Evolutionary conservation across 2,888 invertebrate genomes (phyloP).

Genomic region (Diplazon laetatorius): DNA sequence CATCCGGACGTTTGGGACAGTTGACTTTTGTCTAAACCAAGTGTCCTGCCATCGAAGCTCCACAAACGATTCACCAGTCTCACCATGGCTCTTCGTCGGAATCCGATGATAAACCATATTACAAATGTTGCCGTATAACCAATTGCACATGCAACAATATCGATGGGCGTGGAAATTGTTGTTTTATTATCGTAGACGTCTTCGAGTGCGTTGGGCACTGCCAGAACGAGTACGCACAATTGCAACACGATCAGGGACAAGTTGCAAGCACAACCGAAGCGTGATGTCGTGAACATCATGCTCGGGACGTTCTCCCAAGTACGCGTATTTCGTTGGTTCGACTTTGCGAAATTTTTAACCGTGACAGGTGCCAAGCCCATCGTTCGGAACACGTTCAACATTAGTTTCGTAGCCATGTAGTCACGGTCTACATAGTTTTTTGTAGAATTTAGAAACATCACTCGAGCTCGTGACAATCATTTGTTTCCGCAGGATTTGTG

Average conservation of each 20-base stretch:
- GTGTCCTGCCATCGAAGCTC: neutral
- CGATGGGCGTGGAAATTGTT: slow-evolving; percentile 2
- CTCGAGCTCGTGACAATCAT: too few species aligned
- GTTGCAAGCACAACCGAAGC: neutral
- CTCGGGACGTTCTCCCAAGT: neutral
- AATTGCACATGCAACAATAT: neutral
- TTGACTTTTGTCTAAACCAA: neutral
- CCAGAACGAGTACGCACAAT: neutral
- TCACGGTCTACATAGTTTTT: too few species aligned
- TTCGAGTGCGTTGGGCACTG: too few species aligned
- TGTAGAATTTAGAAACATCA: too few species aligned
- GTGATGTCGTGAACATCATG: slow-evolving; percentile 2
- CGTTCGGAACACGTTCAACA: too few species aligned
- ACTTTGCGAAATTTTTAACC: neutral
- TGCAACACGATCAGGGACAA: neutral
- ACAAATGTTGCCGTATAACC: neutral
- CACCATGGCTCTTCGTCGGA: neutral
- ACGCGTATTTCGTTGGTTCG: neutral
- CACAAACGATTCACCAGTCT: slow-evolving; percentile 31
- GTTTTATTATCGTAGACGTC: too few species aligned
- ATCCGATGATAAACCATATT: slow-evolving; percentile 2
- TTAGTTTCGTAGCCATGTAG: too few species aligned
- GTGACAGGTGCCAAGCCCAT: neutral
- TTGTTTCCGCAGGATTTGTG: too few species aligned
- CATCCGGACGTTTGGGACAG: too few species aligned